Conservation (phyloP, 1,140 invertebrate genomes). For the Aleiodes sp. region DNA sequence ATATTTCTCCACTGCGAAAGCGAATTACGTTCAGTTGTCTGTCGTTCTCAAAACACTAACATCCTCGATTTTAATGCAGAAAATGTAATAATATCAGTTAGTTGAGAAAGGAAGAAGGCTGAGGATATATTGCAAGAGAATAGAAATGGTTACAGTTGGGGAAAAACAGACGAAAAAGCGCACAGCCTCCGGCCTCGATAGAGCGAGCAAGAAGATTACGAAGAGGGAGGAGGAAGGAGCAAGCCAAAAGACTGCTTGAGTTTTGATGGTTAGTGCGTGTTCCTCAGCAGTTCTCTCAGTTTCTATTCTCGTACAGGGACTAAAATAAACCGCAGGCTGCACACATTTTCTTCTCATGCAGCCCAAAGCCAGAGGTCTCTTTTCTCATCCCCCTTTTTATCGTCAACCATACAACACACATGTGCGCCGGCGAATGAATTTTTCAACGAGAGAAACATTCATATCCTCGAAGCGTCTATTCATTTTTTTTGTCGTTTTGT, state of each 20-base stretch:
- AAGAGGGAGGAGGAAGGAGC: too few species aligned
- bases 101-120: not conserved
- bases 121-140: slow-evolving; percentile 9
- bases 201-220: too few species aligned
- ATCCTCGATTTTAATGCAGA: too few species aligned
- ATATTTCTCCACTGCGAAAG: not conserved
- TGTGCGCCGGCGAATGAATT: not conserved
- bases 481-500: not conserved
- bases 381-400: slow-evolving; percentile 30
- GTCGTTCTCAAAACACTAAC: slow-evolving; percentile 32
- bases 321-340: slow-evolving; percentile 59
- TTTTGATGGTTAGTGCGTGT: slow-evolving; percentile 39
- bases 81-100: too few species aligned
- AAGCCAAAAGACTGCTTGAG: slow-evolving; percentile 19
- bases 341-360: slow-evolving; percentile 40
- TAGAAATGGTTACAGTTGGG: too few species aligned
- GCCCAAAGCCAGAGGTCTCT: slow-evolving; percentile 1
- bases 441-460: not conserved
- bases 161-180: not conserved
- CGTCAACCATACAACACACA: slow-evolving; percentile 10
- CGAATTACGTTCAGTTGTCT: too few species aligned
- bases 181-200: slow-evolving; percentile 35
- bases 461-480: slow-evolving; percentile 26
- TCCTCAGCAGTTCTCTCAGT: slow-evolving; percentile 44
- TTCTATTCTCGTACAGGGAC: slow-evolving; percentile 56